phyloP scores from a whole-genome alignment of 1,140 invertebrate genomes.

The Drosophila kohkoa region DNA sequence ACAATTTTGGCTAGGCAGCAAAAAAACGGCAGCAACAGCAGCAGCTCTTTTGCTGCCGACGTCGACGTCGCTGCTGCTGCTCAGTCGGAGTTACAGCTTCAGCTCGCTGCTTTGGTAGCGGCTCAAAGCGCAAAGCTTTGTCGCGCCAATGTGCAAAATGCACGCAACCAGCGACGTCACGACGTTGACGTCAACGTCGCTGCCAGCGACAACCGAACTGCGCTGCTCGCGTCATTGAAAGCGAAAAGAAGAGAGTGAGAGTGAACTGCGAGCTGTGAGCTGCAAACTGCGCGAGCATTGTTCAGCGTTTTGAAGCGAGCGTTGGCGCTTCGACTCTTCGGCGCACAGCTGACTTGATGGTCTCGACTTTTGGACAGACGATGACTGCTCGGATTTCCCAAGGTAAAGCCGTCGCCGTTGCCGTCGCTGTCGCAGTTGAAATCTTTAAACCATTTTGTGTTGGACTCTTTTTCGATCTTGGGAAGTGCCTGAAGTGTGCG shows the following conservation, averaged over 20 bases:
- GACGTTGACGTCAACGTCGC: conserved; percentile 27
- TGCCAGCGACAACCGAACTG: not conserved
- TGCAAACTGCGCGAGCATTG: conserved; percentile 6
- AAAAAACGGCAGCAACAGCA: conserved; percentile 19
- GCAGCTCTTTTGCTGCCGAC: not conserved
- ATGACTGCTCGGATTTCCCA: conserved; percentile 81
- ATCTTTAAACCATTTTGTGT: conserved; percentile 33
- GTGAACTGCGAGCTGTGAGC: conserved; percentile 35
- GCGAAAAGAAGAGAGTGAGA: conserved; percentile 77
- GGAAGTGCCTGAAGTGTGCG: conserved; percentile 28
- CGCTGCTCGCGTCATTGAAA: conserved; percentile 49
- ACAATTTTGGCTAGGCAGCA: conserved; percentile 52
- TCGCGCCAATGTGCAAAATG: conserved; percentile 74
- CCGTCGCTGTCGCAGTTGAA: conserved; percentile 4
- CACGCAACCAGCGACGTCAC: conserved; percentile 53
- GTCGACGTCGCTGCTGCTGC: not conserved
- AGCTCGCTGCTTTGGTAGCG: conserved; percentile 44
- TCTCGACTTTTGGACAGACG: conserved; percentile 50
- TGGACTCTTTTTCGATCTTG: conserved; percentile 21
- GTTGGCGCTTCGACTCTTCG: conserved; percentile 13
- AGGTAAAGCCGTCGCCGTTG: conserved; percentile 53
- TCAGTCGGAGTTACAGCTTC: conserved; percentile 21
- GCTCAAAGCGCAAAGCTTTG: conserved; percentile 39
- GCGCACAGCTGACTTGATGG: conserved; percentile 35
- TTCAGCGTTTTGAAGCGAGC: not conserved